Conservation (phyloP, 1,140 invertebrate species). For the Macrobrachium nipponense region DNA sequence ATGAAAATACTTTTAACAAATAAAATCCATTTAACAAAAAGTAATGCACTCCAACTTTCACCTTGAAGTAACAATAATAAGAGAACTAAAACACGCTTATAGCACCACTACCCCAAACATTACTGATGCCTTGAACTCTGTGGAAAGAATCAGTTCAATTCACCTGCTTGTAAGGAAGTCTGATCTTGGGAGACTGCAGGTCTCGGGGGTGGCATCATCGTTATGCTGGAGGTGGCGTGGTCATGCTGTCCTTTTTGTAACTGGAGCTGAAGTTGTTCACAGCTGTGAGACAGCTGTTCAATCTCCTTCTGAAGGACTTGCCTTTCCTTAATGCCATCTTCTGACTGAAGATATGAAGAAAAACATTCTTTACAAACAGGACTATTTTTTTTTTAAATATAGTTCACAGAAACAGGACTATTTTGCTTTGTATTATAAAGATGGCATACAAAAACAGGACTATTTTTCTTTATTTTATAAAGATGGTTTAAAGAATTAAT, state of each 20-base stretch:
- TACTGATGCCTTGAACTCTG: not conserved
- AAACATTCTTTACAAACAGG: not conserved
- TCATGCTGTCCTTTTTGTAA: constrained; percentile 40
- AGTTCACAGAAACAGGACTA: no score
- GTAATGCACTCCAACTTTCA: not conserved
- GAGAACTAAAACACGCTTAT: not conserved
- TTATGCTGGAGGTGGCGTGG: constrained; percentile 30
- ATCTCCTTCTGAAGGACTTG: constrained; percentile 50
- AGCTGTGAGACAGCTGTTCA: constrained; percentile 38
- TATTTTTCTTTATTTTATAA: no score
- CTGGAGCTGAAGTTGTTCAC: constrained; percentile 43
- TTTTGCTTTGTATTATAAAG: no score
- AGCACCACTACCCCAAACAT: no score
- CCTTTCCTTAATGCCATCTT: constrained; percentile 39
- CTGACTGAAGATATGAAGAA: constrained; percentile 23
- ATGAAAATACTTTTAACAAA: not conserved
- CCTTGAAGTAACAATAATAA: not conserved
- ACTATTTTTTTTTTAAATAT: no score
- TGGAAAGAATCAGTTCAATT: not conserved
- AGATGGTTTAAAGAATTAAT: no score
- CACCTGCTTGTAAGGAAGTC: not conserved
- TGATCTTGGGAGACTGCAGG: not conserved
- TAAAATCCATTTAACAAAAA: not conserved
- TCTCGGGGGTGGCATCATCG: not conserved
- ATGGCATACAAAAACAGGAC: no score